Percentiles rank a stretch among this genome's conserved stretches.
These are phyloP conservation scores for Ernsta delagoae DNA, from an alignment of 2,888 invertebrate genomes.

Conservation along the genomic window DNA sequence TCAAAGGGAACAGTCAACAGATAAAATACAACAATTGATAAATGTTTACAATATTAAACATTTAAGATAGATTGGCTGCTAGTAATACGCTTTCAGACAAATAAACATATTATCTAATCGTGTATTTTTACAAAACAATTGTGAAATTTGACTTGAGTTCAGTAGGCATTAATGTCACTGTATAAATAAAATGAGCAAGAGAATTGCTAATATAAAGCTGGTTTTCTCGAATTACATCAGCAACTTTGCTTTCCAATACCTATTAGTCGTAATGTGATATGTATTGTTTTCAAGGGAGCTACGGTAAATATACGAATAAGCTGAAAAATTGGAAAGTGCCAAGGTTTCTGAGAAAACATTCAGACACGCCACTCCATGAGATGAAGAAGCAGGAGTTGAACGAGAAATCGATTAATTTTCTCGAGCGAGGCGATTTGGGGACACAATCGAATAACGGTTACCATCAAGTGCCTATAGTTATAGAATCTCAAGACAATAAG, in stretches of 20 bases:
- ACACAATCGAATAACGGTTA: slow-evolving; percentile 79
- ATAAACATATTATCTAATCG: too few species aligned
- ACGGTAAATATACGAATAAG: slow-evolving; percentile 84
- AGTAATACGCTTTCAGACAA: not conserved
- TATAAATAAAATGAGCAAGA: not conserved
- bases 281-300: slow-evolving; percentile 77
- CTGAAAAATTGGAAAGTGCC: slow-evolving; percentile 89
- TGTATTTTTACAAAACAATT: not conserved
- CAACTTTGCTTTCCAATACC: not conserved
- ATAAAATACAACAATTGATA: too few species aligned
- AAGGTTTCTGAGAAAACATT: slow-evolving; percentile 86
- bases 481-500: slow-evolving; percentile 82
- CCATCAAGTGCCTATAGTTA: slow-evolving; percentile 87
- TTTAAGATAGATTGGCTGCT: too few species aligned
- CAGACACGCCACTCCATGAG: slow-evolving; percentile 80
- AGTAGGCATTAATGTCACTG: too few species aligned
- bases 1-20: too few species aligned
- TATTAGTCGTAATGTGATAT: slow-evolving; percentile 22
- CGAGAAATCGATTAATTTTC: slow-evolving; percentile 66
- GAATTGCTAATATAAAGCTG: not conserved
- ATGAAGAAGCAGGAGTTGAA: slow-evolving; percentile 74
- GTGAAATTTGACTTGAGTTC: not conserved
- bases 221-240: slow-evolving; percentile 1
- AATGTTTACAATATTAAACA: too few species aligned
- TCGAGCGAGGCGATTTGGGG: slow-evolving; percentile 64